Evolutionary conservation across 2,113 vertebrate genomes (phyloP).

Genomic region (Micronisus gabar): DNA sequence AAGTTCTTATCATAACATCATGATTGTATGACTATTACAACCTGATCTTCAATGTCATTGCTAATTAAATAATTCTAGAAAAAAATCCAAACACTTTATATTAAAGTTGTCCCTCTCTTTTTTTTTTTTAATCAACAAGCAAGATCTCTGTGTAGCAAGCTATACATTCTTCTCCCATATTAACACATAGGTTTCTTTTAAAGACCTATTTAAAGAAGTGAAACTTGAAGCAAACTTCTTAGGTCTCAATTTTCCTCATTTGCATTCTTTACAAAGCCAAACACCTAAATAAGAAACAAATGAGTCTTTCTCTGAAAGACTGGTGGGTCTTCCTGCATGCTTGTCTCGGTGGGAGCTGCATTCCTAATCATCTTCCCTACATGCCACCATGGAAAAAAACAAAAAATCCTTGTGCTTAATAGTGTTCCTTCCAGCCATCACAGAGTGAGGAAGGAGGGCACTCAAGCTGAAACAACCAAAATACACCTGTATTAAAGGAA

Average conservation of each 20-base stretch:
- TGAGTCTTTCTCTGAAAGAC: background rate
- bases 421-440: background rate
- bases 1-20: background rate
- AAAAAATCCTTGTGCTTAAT: background rate
- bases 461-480: background rate
- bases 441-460: background rate
- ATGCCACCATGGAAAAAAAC: background rate
- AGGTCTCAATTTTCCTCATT: background rate
- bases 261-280: background rate
- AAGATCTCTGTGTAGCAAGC: background rate
- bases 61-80: background rate
- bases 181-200: background rate
- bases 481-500: background rate
- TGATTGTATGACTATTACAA: background rate
- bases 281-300: background rate
- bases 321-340: background rate
- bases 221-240: background rate
- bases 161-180: background rate
- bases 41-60: background rate
- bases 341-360: background rate
- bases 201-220: background rate
- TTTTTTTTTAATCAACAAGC: background rate
- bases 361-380: background rate
- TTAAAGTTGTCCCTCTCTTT: background rate
- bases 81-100: background rate